These are phyloP conservation scores for Brevipalpus yothersi DNA, from an alignment of 1,140 invertebrate species.

Conservation along the genomic window DNA sequence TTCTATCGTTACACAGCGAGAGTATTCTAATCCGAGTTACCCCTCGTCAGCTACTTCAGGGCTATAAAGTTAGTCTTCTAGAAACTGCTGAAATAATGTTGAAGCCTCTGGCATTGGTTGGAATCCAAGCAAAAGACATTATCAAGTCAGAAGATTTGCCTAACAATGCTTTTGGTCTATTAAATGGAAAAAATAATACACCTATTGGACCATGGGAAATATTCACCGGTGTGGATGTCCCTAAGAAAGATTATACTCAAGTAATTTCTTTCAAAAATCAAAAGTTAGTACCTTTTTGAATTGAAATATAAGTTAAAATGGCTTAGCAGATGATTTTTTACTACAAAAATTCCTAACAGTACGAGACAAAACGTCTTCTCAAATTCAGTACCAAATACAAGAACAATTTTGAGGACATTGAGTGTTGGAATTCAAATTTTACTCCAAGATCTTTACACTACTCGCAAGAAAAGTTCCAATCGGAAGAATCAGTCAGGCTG, in stretches of 20 bases:
- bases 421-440: no score
- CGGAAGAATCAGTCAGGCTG: no score
- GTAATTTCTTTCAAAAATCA: background rate
- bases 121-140: background rate
- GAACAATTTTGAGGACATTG: no score
- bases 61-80: background rate
- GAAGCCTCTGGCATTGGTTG: background rate
- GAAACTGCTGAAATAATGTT: background rate
- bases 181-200: constrained; percentile 8
- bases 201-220: constrained; percentile 8
- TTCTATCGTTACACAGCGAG: background rate
- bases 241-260: constrained; percentile 15
- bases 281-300: constrained; percentile 1
- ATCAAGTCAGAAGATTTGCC: constrained; percentile 4
- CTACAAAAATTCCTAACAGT: no score
- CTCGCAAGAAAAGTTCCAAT: no score
- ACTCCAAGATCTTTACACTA: no score
- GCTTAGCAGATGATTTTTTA: no score
- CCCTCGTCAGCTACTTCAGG: background rate
- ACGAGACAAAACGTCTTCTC: no score
- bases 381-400: no score
- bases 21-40: background rate
- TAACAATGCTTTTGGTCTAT: constrained; percentile 9
- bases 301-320: no score
- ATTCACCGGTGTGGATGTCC: constrained; percentile 7